Base-by-base conservation (phyloP, 2,113 vertebrate species). In the Nyctibius bracteatus region DNA sequence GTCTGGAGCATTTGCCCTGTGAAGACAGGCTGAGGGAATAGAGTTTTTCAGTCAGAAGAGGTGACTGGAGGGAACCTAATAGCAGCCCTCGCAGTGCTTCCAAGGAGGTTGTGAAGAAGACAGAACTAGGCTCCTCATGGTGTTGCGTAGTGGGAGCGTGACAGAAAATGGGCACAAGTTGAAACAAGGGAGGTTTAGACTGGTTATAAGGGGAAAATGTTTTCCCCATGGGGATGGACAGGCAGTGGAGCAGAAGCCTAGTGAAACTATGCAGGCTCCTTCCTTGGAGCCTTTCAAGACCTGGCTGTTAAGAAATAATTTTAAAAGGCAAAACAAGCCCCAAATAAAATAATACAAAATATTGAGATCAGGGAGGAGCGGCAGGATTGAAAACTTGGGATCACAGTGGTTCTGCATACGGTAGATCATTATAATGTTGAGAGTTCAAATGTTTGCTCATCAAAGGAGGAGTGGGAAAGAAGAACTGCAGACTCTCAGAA, bases 281-380 rank as follows among this genome's bases (percentile, higher is more conserved):
- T 63, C 20, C 25, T 71, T 86, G 62, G 20, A 84, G 41, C 47
- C 12, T n/a, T 57, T 61, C 41, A 87, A 73, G 67, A 81, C 15
- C 39, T 83, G 49, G 46, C 20, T 33, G 13, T 33, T 70, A 52
- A 61, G 55, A 55, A 91, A 37, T 51, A 68, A 37, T 44, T 79
- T 14, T 3, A 35, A 70, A 84, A 73, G 19, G 11, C 10, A 88
- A 96, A 63, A 37, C 57, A 63, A 82, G 1, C 5, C 10, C 24
- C 25, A 74, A 44, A 46, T 41, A 57, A 79, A 75, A 39, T 18
- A 35, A 57, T n/a, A 16, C 2, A 68, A 55, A 55, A n/a, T 61
- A 37, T 8, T 22, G 7, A 47, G 23, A n/a, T 16, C 0, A 0
- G 9, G 12, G 12, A 54, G 24, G n/a, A 57, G 15, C 63, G 7